Evolutionary conservation across 1,140 invertebrate genomes (phyloP).

Genomic region (Dreissena polymorpha): DNA sequence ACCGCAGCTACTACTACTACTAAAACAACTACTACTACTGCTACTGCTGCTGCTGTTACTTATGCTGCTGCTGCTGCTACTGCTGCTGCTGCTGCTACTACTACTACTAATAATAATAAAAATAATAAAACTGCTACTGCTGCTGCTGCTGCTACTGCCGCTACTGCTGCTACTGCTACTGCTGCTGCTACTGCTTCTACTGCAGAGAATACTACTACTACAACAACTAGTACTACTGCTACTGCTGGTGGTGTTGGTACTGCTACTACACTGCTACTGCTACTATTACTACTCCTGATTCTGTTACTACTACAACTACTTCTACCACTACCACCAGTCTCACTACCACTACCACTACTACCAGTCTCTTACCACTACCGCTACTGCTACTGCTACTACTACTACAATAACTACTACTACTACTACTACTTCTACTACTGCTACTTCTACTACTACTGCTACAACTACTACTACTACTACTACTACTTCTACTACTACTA

Average conservation of each 20-base stretch:
- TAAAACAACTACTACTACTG: constrained; percentile 44
- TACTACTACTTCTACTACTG: no score
- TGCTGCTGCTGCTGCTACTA: constrained; percentile 45
- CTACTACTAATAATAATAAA: constrained; percentile 36
- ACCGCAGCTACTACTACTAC: constrained; percentile 7
- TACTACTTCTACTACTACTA: neutral
- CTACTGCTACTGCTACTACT: no score
- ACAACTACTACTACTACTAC: no score
- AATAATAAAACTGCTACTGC: constrained; percentile 55
- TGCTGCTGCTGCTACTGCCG: constrained; percentile 54
- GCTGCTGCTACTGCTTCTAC: constrained; percentile 29
- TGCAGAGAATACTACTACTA: constrained; percentile 4
- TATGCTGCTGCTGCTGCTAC: constrained; percentile 34
- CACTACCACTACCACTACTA: no score
- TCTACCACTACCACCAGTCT: no score
- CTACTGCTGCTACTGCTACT: constrained; percentile 53
- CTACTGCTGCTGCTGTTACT: constrained; percentile 33
- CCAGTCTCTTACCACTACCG: no score
- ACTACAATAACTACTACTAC: no score
- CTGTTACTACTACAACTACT: no score
- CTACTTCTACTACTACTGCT: no score
- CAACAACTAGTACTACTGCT: neutral
- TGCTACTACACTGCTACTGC: no score
- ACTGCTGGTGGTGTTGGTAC: no score
- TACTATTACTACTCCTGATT: no score